Evolutionary conservation across 2,797 vertebrate species (phyloP).

Genomic region (Pseudochirops cupreus): DNA sequence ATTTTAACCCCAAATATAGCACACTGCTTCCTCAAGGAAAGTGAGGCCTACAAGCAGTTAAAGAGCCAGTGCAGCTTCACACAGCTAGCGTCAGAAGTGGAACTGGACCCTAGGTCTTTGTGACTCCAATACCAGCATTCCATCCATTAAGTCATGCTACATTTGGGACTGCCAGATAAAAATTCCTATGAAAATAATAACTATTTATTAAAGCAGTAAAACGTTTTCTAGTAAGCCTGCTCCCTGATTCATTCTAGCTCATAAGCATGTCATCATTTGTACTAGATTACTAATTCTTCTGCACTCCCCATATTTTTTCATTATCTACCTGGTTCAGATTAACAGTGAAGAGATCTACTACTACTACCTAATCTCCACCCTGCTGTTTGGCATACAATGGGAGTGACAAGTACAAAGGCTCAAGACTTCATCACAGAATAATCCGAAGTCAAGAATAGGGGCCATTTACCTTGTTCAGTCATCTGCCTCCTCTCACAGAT

Average conservation of each 20-base stretch:
- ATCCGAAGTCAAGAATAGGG: background rate
- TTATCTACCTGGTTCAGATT: background rate
- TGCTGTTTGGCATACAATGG: background rate
- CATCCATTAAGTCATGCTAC: background rate
- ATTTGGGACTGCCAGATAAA: background rate
- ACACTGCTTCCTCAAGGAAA: background rate
- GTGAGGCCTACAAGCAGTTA: background rate
- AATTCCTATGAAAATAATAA: background rate
- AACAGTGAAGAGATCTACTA: background rate
- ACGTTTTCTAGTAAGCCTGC: background rate
- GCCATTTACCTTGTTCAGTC: slow-evolving; percentile 93
- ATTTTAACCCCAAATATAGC: background rate
- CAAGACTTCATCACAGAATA: background rate
- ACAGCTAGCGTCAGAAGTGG: background rate
- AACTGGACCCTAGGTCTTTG: background rate
- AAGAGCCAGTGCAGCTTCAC: background rate
- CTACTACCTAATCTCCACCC: background rate
- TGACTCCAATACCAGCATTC: background rate
- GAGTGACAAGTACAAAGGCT: too few relatives aligned
- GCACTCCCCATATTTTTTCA: background rate
- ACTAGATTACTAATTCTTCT: background rate
- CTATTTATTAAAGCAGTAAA: background rate
- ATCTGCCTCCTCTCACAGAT: slow-evolving; percentile 97
- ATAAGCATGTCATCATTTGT: background rate
- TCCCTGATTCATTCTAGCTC: background rate